Base-by-base conservation (phyloP, 2,797 vertebrate genomes). In the Yasuhikotakia modesta region DNA sequence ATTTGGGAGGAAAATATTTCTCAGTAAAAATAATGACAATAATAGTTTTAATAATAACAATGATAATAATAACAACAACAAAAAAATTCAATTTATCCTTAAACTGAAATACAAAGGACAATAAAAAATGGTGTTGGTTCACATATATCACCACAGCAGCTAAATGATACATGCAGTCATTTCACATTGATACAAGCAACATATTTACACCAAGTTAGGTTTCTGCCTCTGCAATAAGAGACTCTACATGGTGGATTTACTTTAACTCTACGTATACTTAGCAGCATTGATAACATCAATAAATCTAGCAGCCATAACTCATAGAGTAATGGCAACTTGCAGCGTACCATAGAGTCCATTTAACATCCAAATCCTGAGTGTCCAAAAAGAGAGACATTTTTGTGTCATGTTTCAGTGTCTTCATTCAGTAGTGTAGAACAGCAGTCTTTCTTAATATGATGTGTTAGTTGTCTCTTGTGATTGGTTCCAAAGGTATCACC, bases 111-210 rank as follows among this genome's bases (percentile, higher is more conserved):
- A 85, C 27, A 73, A 70, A 77, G 21, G 43, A 61, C 75, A 66
- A 86, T 82, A n/a, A n/a, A 60, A 81, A 86, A 84, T 50, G 85
- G 80, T 86, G 87, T 66, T 73, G 85, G 84, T 79, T 75, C 71
- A 83, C 87, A 90, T 91, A 85, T 80, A 87, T 84, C 86, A 87
- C 83, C 84, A 89, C 85, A 85, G 75, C 82, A 88, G 82, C 85
- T 73, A 22, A 81, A 68, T 83, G 84, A 39, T 67, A 80, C 30
- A 55, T 70, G 81, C 63, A 76, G 48, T 83, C 67, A 35, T 60
- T 71, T 85, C 64, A 58, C 81, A 85, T 80, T 86, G 58, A 81
- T 70, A 79, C 73, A 83, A 57, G 66, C 75, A 82, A 80, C 65
- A 60, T 87, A 84, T 91, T 87, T 90, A 91, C 87, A 89, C n/a